phyloP scores from a whole-genome alignment of 2,888 invertebrate genomes.

The Notodonta ziczac region DNA sequence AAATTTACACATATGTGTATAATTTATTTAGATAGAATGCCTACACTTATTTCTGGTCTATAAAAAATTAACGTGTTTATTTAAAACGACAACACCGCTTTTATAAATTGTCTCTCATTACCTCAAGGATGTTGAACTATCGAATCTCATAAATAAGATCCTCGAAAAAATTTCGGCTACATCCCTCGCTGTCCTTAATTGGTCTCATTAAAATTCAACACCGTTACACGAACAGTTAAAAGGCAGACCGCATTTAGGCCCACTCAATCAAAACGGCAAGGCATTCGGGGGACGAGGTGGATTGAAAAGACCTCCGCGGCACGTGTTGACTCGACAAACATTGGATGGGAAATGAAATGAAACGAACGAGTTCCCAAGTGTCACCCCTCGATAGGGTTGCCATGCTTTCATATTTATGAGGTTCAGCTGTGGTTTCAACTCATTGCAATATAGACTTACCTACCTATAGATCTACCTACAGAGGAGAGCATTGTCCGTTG shows the following conservation, averaged over 20 bases:
- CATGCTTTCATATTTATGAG: constrained; percentile 9
- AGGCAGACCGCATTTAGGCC: constrained; percentile 38
- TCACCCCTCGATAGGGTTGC: constrained; percentile 50
- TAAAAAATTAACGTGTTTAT: background rate
- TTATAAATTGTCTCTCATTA: background rate
- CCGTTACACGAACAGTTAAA: constrained; percentile 33
- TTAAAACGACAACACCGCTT: background rate
- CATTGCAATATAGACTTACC: background rate
- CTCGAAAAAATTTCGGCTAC: constrained; percentile 14
- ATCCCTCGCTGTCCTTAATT: constrained; percentile 33
- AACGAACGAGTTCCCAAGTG: constrained; percentile 55
- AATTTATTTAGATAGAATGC: background rate
- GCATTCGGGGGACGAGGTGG: constrained; percentile 48
- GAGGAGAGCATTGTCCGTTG: background rate
- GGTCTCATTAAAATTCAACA: constrained; percentile 39
- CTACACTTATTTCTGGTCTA: background rate
- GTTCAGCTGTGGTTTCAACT: constrained; percentile 3
- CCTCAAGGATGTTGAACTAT: background rate
- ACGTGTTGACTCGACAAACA: constrained; percentile 70
- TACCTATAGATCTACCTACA: background rate
- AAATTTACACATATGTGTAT: too few relatives aligned
- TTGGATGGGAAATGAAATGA: constrained; percentile 72
- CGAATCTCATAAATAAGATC: background rate
- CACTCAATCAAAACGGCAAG: constrained; percentile 56
- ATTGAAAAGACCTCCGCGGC: constrained; percentile 51